Percentiles rank a stretch among this genome's conserved stretches.
phyloP scores from a whole-genome alignment of 2,888 invertebrate genomes.

The Sphinx pinastri region DNA sequence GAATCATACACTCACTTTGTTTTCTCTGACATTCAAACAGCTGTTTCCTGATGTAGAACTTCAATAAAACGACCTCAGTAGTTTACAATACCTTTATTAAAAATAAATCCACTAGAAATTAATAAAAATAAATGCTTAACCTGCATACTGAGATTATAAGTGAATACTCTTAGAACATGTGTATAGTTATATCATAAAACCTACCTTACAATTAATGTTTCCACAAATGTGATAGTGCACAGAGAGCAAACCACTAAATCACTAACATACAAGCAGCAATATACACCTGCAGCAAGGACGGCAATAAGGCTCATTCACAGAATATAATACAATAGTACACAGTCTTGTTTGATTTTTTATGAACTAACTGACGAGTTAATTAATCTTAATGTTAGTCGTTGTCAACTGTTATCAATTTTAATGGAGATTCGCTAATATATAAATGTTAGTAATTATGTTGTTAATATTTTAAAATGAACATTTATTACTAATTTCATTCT shows the following conservation, averaged over 20 bases:
- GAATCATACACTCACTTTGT: no score
- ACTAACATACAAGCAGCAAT: conserved; percentile 38
- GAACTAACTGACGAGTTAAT: conserved; percentile 32
- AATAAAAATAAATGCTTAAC: conserved; percentile 24
- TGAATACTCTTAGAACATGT: conserved; percentile 17
- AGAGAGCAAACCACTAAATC: conserved; percentile 29
- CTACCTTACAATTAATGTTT: neutral
- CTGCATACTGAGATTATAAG: conserved; percentile 23
- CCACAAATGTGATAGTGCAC: conserved; percentile 11
- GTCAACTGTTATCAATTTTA: neutral
- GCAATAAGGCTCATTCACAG: conserved; percentile 33
- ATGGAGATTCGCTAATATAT: neutral
- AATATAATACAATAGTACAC: conserved; percentile 15
- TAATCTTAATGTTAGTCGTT: neutral
- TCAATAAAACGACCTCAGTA: conserved; percentile 12
- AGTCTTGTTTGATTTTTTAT: conserved; percentile 9
- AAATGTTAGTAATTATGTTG: neutral
- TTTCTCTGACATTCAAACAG: no score
- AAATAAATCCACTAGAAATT: conserved; percentile 25
- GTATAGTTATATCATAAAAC: neutral
- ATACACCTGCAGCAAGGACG: conserved; percentile 39
- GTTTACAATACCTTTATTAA: conserved; percentile 21
- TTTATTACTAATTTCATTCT: neutral
- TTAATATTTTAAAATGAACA: conserved; percentile 7
- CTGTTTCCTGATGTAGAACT: no score